These are phyloP conservation scores for Xylota sylvarum DNA, from an alignment of 2,888 invertebrate species.

Conservation along the genomic window DNA sequence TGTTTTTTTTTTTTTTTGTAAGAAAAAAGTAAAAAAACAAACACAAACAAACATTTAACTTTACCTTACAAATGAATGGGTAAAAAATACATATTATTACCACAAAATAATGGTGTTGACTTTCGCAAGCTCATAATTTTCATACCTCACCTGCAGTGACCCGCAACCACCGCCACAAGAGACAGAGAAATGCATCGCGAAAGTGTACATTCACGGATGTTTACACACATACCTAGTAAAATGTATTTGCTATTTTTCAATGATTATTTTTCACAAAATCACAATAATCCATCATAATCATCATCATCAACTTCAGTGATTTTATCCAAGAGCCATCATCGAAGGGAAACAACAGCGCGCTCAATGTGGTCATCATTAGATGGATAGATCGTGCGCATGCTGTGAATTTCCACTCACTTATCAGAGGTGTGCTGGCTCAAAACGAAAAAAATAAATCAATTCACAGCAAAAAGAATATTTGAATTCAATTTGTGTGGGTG, in stretches of 20 bases:
- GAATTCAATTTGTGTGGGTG: constrained; percentile 44
- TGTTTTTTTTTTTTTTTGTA: background rate
- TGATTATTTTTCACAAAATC: constrained; percentile 53
- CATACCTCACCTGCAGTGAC: constrained; percentile 61
- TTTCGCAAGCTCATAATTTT: constrained; percentile 63
- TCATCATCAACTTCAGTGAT: constrained; percentile 44
- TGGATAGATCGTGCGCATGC: constrained; percentile 32
- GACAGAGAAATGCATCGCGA: constrained; percentile 47
- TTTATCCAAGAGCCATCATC: constrained; percentile 39
- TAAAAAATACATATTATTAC: constrained; percentile 50
- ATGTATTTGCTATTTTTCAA: constrained; percentile 40
- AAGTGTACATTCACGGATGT: constrained; percentile 20
- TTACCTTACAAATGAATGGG: constrained; percentile 29
- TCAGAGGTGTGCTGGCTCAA: constrained; percentile 23
- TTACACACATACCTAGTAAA: constrained; percentile 3
- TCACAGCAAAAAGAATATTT: constrained; percentile 24
- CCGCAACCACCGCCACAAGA: constrained; percentile 28
- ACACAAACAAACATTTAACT: constrained; percentile 49
- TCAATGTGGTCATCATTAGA: constrained; percentile 61
- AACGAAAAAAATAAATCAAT: background rate
- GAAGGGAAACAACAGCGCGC: background rate
- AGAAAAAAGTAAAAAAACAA: constrained; percentile 22
- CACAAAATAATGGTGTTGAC: constrained; percentile 62
- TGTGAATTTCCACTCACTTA: constrained; percentile 10
- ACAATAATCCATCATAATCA: constrained; percentile 70